Conservation (phyloP, 37 sponge, comb jelly and placozoan species). For the Chondrilla cf. caribensis region DNA sequence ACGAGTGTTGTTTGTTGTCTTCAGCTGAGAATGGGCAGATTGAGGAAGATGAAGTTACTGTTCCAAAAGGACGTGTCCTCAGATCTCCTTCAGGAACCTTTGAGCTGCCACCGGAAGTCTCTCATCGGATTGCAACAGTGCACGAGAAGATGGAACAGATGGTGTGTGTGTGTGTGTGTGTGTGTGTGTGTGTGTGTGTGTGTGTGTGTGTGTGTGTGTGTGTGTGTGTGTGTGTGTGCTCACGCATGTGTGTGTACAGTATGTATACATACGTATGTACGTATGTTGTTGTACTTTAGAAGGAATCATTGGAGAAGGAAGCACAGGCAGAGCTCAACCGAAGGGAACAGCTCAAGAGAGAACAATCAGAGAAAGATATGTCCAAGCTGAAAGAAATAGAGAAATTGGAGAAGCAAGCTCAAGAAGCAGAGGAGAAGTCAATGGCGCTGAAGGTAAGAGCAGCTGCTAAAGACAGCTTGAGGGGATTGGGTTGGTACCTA, state of each 20-base stretch:
- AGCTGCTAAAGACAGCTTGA: too few relatives aligned
- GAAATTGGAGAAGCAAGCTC: slow-evolving; percentile 1
- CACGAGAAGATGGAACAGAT: not conserved
- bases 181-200: not conserved
- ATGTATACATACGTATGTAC: not conserved
- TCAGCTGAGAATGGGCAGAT: too few relatives aligned
- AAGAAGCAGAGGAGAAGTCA: slow-evolving; percentile 17
- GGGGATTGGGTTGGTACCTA: too few relatives aligned
- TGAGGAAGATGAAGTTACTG: not conserved
- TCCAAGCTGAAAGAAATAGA: slow-evolving; percentile 6
- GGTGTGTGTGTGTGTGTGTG: slow-evolving; percentile 10
- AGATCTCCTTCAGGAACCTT: slow-evolving; percentile 24
- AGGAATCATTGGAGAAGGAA: not conserved
- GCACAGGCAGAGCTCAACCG: not conserved
- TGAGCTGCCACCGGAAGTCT: slow-evolving; percentile 13
- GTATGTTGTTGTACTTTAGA: not conserved
- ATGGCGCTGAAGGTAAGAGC: not conserved
- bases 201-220: not conserved
- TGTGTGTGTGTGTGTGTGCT: not conserved
- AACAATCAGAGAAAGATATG: not conserved
- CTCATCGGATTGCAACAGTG: not conserved
- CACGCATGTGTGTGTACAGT: not conserved
- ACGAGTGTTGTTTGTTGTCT: too few relatives aligned
- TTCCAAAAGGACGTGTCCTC: not conserved
- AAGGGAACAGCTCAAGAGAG: not conserved